phyloP scores from a whole-genome alignment of 1,140 invertebrate species.

The Artemia franciscana region DNA sequence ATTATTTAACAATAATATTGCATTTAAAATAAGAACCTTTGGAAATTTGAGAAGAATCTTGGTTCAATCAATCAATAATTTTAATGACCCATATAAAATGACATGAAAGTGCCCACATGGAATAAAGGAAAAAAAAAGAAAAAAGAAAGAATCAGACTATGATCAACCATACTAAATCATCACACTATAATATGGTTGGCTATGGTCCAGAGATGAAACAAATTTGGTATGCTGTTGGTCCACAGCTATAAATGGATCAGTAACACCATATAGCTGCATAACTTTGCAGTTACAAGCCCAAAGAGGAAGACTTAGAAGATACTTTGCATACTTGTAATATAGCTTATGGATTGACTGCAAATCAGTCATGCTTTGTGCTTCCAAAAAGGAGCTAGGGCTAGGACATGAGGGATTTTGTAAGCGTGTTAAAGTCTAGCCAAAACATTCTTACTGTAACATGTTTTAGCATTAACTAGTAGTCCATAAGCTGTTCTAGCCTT shows the following conservation, averaged over 20 bases:
- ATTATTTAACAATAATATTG: no score
- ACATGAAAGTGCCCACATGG: not conserved
- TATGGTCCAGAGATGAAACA: not conserved
- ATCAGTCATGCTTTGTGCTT: not conserved
- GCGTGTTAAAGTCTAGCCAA: not conserved
- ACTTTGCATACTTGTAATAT: not conserved
- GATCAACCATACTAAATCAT: not conserved
- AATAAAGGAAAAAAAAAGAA: not conserved
- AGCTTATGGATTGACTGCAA: not conserved
- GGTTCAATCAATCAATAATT: not conserved
- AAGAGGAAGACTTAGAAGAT: not conserved
- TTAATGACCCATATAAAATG: not conserved
- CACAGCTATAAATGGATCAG: not conserved
- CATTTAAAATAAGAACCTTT: no score
- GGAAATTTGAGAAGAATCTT: no score
- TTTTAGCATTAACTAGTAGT: not conserved
- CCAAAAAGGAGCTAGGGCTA: not conserved
- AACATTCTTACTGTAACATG: not conserved
- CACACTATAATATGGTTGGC: constrained; percentile 1
- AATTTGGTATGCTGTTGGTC: not conserved
- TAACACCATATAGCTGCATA: not conserved
- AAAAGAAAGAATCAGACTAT: not conserved
- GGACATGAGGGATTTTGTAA: not conserved
- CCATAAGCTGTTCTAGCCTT: not conserved
- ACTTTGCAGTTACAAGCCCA: not conserved